Base-by-base conservation (phyloP, 1,140 invertebrate genomes). In the Drosophila bifasciata region DNA sequence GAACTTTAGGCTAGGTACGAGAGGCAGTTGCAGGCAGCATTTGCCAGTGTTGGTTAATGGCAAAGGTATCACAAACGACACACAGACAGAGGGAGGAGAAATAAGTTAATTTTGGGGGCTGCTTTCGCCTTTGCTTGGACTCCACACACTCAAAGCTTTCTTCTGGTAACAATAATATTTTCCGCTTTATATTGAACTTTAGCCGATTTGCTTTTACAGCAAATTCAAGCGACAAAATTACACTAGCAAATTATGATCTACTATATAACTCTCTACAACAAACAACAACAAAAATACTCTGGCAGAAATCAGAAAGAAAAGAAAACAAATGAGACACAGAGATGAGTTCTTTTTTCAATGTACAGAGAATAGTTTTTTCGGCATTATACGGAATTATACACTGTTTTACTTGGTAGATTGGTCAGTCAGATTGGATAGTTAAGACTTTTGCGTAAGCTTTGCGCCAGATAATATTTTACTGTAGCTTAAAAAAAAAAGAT, bases 91-190 rank as follows among this genome's bases (percentile, higher is more conserved):
- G 2, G 19, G 19, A 21, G 19, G 19, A 43, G 5, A 41, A 17
- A 45, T 8, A 49, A 3, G 17, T 8, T 25, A 50, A 53, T 39
- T 53, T 39, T 53, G 11, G 39, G 63, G 48, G 61, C 79, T 79
- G 79, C 80, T 68, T 62, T 74, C 58, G 80, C 80, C 76, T 85
- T 64, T 62, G 71, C 70, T 74, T 63, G 39, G 39, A 76, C n/a
- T 56, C 51, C 62, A 80, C 81, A 80, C 81, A 75, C 77, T 60
- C 58, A 88, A 89, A 88, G 84, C 83, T 88, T 83, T 88, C 79
- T 83, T 83, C 83, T 88, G 83, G 81, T 86, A 90, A 90, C 86
- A 90, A 90, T 90, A 90, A 90, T 90, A 71, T 59, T 86, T 90
- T 78, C 66, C 39, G 86, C 81, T 84, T 84, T 84, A 73, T 86